Evolutionary conservation across 2,888 invertebrate species (phyloP).

Genomic region (Oeneis ivallda): DNA sequence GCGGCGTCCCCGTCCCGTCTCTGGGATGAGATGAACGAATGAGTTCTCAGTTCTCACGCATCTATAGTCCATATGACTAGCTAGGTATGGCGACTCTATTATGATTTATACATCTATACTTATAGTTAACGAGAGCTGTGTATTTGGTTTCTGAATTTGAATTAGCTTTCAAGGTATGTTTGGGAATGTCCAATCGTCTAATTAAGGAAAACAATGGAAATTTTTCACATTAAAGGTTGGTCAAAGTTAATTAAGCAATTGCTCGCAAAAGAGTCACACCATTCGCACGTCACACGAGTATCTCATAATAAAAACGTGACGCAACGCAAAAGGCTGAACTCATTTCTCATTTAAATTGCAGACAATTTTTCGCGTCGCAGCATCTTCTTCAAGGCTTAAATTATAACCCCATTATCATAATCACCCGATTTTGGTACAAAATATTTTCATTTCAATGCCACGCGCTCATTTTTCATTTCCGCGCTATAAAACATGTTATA

Average conservation of each 20-base stretch:
- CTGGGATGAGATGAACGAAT: too few species aligned
- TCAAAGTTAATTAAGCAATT: not conserved
- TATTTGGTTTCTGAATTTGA: too few species aligned
- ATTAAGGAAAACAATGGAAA: not conserved
- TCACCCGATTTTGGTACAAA: constrained; percentile 30
- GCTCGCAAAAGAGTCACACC: not conserved
- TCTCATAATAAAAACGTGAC: constrained; percentile 11
- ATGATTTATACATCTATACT: too few species aligned
- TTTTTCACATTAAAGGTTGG: not conserved
- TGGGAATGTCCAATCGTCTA: not conserved
- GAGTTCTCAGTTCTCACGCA: too few species aligned
- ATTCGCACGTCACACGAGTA: not conserved
- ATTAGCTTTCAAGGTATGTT: not conserved
- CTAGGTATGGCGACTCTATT: too few species aligned
- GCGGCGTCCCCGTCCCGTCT: too few species aligned
- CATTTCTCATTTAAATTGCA: constrained; percentile 22
- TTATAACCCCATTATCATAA: constrained; percentile 35
- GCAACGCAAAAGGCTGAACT: constrained; percentile 13
- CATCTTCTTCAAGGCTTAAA: constrained; percentile 35
- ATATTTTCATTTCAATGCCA: constrained; percentile 35
- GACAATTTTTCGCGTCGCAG: constrained; percentile 30
- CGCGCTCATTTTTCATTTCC: constrained; percentile 38
- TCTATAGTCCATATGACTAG: too few species aligned
- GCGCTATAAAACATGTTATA: constrained; percentile 39
- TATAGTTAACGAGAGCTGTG: not conserved